Percentiles rank a stretch among this genome's conserved stretches.
These are phyloP conservation scores for Plutella xylostella DNA, from an alignment of 2,888 invertebrate species.

Conservation along the genomic window DNA sequence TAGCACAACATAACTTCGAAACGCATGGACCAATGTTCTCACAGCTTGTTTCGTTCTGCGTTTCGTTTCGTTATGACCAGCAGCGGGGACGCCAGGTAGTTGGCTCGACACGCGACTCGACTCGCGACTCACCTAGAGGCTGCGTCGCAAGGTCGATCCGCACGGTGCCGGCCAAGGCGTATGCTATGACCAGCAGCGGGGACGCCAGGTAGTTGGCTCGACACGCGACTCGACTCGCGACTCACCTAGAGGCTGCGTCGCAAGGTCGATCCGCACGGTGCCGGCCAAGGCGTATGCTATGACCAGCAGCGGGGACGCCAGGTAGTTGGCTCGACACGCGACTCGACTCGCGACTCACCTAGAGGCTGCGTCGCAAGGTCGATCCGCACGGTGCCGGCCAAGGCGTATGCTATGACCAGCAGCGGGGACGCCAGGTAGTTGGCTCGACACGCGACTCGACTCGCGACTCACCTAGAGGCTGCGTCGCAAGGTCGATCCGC, in stretches of 20 bases:
- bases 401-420: conserved; percentile 96
- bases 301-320: conserved; percentile 96
- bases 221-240: too few species aligned
- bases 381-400: conserved; percentile 94
- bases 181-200: conserved; percentile 97
- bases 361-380: conserved; percentile 93
- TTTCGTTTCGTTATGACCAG: conserved; percentile 97
- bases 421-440: conserved; percentile 98
- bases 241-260: conserved; percentile 85
- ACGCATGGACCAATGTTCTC: too few species aligned
- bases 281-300: conserved; percentile 98
- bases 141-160: conserved; percentile 94
- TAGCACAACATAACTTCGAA: too few species aligned
- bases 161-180: conserved; percentile 95
- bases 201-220: conserved; percentile 98
- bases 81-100: conserved; percentile 97
- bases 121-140: conserved; percentile 81
- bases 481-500: conserved; percentile 92
- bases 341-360: too few species aligned
- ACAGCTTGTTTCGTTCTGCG: too few species aligned
- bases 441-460: too few species aligned
- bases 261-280: conserved; percentile 94
- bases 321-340: conserved; percentile 97
- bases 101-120: too few species aligned
- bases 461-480: conserved; percentile 84